Percentiles rank a stretch among this genome's conserved stretches.
These are phyloP conservation scores for Chloroceryle inda DNA, from an alignment of 2,797 vertebrate genomes.

Conservation along the genomic window DNA sequence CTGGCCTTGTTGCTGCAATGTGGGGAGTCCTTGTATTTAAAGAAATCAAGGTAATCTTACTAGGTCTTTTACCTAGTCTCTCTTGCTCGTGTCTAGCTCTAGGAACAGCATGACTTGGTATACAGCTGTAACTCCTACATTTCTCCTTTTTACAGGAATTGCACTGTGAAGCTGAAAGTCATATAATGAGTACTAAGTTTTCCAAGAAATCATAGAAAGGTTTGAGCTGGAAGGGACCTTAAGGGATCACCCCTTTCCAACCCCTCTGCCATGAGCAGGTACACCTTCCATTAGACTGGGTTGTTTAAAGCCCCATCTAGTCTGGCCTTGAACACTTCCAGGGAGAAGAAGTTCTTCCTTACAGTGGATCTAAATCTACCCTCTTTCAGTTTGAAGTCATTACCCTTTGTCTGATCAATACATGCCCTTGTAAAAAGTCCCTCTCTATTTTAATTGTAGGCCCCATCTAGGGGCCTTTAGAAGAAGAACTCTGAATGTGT, in stretches of 20 bases:
- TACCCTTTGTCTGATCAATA: background rate
- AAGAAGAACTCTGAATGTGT: background rate
- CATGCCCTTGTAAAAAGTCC: background rate
- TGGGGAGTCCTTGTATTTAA: constrained; percentile 91
- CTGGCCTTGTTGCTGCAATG: constrained; percentile 88
- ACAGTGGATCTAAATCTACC: background rate
- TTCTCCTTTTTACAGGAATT: background rate
- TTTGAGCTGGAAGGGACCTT: background rate
- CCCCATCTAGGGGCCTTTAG: background rate
- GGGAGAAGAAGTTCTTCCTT: background rate
- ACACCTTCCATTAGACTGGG: background rate
- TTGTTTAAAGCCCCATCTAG: background rate
- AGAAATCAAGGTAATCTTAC: constrained; percentile 81
- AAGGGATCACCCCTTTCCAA: background rate
- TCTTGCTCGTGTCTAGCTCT: background rate
- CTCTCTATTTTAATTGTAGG: background rate
- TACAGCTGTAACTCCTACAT: background rate
- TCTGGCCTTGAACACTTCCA: background rate
- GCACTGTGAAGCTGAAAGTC: background rate
- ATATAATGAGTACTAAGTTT: background rate
- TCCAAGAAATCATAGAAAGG: background rate
- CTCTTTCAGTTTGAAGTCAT: background rate
- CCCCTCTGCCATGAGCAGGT: no score
- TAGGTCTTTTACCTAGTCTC: background rate
- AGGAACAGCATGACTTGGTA: background rate